Evolutionary conservation across 30 jellyfish, hydroid and myxozoan genomes (phyloP), one percentile per base, ranked within the genome.

Genomic region (Hydra vulgaris): DNA sequence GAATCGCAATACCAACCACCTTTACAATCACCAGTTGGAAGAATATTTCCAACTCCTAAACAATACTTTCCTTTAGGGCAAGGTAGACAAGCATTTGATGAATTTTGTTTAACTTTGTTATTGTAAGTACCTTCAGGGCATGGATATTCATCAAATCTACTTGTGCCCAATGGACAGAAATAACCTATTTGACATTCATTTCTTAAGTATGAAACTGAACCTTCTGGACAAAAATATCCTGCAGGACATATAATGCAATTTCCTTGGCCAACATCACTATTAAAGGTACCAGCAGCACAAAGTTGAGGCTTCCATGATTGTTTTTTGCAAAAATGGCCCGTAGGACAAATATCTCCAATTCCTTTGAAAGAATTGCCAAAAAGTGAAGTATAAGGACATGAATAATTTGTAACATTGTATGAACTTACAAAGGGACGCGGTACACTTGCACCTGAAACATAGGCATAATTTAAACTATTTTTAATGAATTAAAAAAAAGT

Each of bases 1-100:
- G 94, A 96, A 70, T 85, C 87, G 73, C 99, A 94, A 74, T 94
- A 94, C 99, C 99, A 94, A 15, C 99, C 96, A 0, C 94, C 83
- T 40, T 89, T 82, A 85, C 99, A 94, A 66, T n/a, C 82, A 0
- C 96, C 99, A 54, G 94, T 88, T 18, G 96, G 96, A 86, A 80
- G 71, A 20, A 90, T 20, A 55, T 82, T 87, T 17, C 96, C 99
- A 61, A 71, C 53, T 8, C 89, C 96, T 72, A 78, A 88, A 66
- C 99, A 94, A 80, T 22, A 94, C 84, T 53, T 74, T 0, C 99
- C 96, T 21, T 53, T 85, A 66, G 95, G 79, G 75, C 99, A 94
- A 4, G 95, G 88, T 26, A 84, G 22, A 80, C 99, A 94, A 7
- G 96, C 89, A 53, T 71, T 0, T 0, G 68, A 17, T 69, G 77